These are phyloP conservation scores for Melipona beecheii DNA, from an alignment of 2,888 invertebrate species.

Conservation along the genomic window DNA sequence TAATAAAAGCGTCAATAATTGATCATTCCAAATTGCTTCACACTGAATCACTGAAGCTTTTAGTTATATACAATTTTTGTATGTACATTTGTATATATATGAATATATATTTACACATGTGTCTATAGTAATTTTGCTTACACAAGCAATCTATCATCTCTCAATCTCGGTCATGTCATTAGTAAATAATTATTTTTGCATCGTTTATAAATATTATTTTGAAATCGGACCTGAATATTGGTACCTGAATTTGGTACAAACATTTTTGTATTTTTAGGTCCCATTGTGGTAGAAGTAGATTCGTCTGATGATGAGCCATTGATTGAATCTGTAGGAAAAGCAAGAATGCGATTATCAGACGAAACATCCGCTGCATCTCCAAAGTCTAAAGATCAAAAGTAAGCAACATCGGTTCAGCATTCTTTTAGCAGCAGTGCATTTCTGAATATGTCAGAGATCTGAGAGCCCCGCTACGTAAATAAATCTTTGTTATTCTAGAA, in stretches of 20 bases:
- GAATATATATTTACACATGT: not conserved
- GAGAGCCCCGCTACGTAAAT: slow-evolving; percentile 65
- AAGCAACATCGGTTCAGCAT: slow-evolving; percentile 68
- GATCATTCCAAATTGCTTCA: slow-evolving; percentile 1
- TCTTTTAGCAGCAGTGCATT: slow-evolving; percentile 61
- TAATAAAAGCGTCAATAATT: slow-evolving; percentile 35
- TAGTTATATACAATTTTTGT: slow-evolving; percentile 3
- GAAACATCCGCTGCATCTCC: slow-evolving; percentile 81
- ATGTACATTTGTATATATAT: not conserved
- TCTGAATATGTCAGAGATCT: slow-evolving; percentile 62
- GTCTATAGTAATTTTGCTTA: slow-evolving; percentile 10
- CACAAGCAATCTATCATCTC: slow-evolving; percentile 36
- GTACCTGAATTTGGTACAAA: slow-evolving; percentile 34
- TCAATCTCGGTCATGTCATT: slow-evolving; percentile 54
- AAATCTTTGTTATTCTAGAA: slow-evolving; percentile 73
- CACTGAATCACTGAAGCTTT: slow-evolving; percentile 9
- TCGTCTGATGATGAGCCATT: slow-evolving; percentile 93
- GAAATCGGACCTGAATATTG: slow-evolving; percentile 36
- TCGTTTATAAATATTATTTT: slow-evolving; percentile 16
- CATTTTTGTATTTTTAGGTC: slow-evolving; percentile 77
- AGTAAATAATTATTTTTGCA: slow-evolving; percentile 19
- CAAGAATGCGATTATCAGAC: slow-evolving; percentile 84
- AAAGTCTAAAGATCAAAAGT: slow-evolving; percentile 83
- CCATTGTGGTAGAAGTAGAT: slow-evolving; percentile 88
- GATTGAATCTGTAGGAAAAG: slow-evolving; percentile 89